Conservation (phyloP, 2,113 vertebrate species). For the Microtus pennsylvanicus region DNA sequence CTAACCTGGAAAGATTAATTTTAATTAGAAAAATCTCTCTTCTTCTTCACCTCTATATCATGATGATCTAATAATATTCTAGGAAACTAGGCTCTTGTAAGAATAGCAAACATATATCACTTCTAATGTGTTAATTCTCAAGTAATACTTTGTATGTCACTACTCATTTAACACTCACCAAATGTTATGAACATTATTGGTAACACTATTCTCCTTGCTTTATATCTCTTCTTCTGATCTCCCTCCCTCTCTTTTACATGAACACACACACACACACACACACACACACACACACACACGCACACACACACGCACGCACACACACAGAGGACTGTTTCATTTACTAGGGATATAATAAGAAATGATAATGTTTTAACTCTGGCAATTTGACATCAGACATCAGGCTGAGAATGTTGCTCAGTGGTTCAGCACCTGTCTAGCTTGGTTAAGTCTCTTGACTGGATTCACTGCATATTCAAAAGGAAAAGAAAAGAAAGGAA, state of each 20-base stretch:
- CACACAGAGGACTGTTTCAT: neutral
- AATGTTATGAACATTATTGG: neutral
- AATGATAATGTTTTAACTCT: neutral
- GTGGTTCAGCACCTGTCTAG: neutral
- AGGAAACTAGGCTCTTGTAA: neutral
- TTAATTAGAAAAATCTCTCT: neutral
- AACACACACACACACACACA: neutral
- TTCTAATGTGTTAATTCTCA: neutral
- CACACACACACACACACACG: neutral
- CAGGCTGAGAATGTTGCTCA: neutral
- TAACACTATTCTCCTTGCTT: neutral
- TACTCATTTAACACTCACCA: neutral
- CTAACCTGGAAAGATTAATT: neutral
- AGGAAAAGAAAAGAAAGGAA: neutral
- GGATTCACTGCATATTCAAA: neutral
- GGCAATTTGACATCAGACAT: neutral
- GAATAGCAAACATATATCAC: neutral
- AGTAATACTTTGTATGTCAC: neutral
- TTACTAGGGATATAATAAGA: neutral
- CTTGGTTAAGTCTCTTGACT: neutral
- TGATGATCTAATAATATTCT: neutral
- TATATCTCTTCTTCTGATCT: neutral
- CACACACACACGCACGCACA: no score
- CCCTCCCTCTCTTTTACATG: neutral
- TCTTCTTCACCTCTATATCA: neutral